phyloP scores from a whole-genome alignment of 1,140 invertebrate species.

The Spodoptera litura region DNA sequence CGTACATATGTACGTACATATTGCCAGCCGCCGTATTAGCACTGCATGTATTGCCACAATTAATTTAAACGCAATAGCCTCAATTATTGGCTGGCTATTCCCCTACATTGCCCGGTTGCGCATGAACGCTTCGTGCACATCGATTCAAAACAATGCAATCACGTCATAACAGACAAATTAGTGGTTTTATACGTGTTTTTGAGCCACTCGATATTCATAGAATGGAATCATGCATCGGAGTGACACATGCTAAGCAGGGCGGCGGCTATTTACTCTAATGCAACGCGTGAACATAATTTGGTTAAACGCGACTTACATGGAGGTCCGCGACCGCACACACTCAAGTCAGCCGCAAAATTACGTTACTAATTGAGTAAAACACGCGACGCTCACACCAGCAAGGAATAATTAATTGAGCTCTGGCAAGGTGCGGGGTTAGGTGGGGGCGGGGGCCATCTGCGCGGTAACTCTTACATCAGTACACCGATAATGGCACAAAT shows the following conservation, averaged over 20 bases:
- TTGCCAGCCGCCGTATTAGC: constrained; percentile 53
- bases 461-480: constrained; percentile 85
- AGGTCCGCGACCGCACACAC: constrained; percentile 75
- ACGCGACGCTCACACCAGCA: constrained; percentile 84
- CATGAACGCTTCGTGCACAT: constrained; percentile 52
- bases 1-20: constrained; percentile 56
- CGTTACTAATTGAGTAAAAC: constrained; percentile 86
- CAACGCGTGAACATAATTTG: constrained; percentile 61
- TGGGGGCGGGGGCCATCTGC: constrained; percentile 70
- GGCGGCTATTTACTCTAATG: constrained; percentile 27
- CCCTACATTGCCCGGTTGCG: constrained; percentile 54
- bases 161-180: constrained; percentile 48
- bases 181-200: constrained; percentile 36
- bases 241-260: constrained; percentile 15
- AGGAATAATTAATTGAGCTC: constrained; percentile 85
- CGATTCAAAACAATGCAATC: constrained; percentile 52
- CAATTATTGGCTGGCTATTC: constrained; percentile 69
- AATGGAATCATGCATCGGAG: constrained; percentile 1
- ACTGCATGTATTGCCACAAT: constrained; percentile 65
- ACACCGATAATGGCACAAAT: constrained; percentile 86
- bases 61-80: constrained; percentile 75
- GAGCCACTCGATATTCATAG: constrained; percentile 30
- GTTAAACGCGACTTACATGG: constrained; percentile 66
- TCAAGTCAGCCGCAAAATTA: constrained; percentile 86
- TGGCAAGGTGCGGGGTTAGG: constrained; percentile 65